Evolutionary conservation across 30 jellyfish, hydroid and myxozoan species (phyloP).

Genomic region (Pseudorhiza aurosa): DNA sequence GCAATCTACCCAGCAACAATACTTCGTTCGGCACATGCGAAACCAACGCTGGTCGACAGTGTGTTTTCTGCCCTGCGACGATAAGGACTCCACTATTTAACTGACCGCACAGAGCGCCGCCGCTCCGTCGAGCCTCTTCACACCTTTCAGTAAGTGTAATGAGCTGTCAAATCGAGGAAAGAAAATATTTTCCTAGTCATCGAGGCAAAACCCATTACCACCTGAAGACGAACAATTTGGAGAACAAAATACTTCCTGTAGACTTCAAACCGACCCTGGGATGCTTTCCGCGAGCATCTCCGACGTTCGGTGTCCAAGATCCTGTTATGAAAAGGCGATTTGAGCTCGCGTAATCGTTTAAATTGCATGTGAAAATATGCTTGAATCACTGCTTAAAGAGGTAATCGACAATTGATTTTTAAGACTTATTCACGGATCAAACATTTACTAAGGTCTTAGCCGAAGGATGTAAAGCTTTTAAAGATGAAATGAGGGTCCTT

Average conservation of each 20-base stretch:
- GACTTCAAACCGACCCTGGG: conserved; percentile 69
- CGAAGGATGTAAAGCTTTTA: conserved; percentile 26
- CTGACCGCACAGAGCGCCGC: conserved; percentile 80
- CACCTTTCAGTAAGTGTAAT: conserved; percentile 66
- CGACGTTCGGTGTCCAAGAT: conserved; percentile 56
- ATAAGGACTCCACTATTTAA: conserved; percentile 45
- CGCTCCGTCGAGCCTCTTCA: conserved; percentile 69
- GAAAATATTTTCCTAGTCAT: conserved; percentile 69
- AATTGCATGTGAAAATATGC: conserved; percentile 52
- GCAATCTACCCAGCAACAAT: conserved; percentile 22
- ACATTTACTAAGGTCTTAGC: conserved; percentile 20
- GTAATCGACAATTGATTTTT: conserved; percentile 53
- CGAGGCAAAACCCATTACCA: conserved; percentile 73
- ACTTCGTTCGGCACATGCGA: conserved; percentile 20
- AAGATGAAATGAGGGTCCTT: conserved; percentile 1
- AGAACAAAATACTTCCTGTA: conserved; percentile 77
- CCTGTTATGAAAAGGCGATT: conserved; percentile 78
- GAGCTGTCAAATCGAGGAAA: conserved; percentile 77
- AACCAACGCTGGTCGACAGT: conserved; percentile 22
- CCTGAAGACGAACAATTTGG: conserved; percentile 58
- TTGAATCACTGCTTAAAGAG: conserved; percentile 34
- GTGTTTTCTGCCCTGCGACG: conserved; percentile 30
- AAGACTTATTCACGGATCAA: conserved; percentile 27
- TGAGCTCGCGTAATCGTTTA: conserved; percentile 40
- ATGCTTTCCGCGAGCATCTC: conserved; percentile 76